Evolutionary conservation across 2,888 invertebrate species (phyloP), one percentile per base, ranked within the genome.

Genomic region (Melanostoma mellinum): DNA sequence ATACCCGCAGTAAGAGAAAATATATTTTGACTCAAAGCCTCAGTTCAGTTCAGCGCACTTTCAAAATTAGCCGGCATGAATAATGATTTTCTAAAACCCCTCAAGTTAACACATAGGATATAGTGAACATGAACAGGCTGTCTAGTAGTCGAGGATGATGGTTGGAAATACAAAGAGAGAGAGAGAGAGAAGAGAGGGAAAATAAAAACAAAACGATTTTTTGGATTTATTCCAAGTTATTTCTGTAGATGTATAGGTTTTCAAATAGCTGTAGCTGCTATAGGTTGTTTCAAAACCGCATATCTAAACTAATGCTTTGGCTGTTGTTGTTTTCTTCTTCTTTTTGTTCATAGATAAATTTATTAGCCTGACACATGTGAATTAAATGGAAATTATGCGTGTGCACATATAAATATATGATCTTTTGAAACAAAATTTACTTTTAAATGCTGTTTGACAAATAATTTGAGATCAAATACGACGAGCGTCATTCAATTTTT

Each of bases 11-110:
- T 60, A 36, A 5, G 38, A 20, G 8, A 36, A 48, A 30, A 46
- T 61, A 10, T 9, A 30, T 30, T 76, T 60, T 52, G 35, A 55
- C 65, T 81, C 44, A 58, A 53, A 50, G 50, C 50, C 44, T 53
- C 46, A 50, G 50, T 44, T 72, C 72, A 82, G 81, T 77, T 82
- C 81, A 82, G 81, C 72, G 77, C 72, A 82, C 81, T 82, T 82
- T 82, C 35, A 32, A 61, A 72, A 77, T 63, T 61, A 72, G 77
- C 72, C 77, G 77, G 81, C 40, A 76, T 20, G 44, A 60, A 67
- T 71, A 63, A 61, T 61, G 8, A 48, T 50, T 50, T 32, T 63
- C 50, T 32, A 38, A 50, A 63, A 46, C 46, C 38, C 48, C 61
- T 46, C 20, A 9, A 30, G 30, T n/a, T 36, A 63, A 36, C 36